Evolutionary conservation across 1,140 invertebrate genomes (phyloP).

Genomic region (Zaprionus inermis): DNA sequence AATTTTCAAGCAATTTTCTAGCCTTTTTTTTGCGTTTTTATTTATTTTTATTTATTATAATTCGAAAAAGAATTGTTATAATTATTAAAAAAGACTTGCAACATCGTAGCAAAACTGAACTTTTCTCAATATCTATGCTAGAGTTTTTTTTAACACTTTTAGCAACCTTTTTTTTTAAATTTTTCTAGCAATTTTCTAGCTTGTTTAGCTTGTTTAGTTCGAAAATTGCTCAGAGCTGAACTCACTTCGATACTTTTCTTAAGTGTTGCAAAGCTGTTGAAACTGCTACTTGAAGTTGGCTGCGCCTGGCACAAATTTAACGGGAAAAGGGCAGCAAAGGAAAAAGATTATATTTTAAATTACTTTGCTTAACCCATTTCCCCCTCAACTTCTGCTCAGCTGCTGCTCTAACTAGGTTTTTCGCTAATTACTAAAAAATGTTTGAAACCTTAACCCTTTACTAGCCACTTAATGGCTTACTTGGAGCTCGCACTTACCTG

Average conservation of each 20-base stretch:
- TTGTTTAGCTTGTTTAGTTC: too few species aligned
- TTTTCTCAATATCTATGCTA: too few species aligned
- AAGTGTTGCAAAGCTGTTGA: not conserved
- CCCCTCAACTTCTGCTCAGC: not conserved
- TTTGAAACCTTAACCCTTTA: not conserved
- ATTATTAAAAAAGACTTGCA: too few species aligned
- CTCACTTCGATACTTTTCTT: not conserved
- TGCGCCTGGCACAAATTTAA: not conserved
- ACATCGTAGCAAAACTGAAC: too few species aligned
- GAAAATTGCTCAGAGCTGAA: too few species aligned
- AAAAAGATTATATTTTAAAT: not conserved
- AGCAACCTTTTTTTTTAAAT: too few species aligned
- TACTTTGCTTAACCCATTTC: not conserved
- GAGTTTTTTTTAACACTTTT: too few species aligned
- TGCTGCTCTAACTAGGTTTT: not conserved
- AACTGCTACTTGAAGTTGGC: not conserved
- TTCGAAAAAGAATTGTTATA: too few species aligned
- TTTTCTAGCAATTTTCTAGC: too few species aligned
- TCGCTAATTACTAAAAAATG: not conserved
- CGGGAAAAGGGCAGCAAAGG: fast-evolving
- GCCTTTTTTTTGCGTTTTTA: too few species aligned
- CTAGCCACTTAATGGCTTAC: not conserved
- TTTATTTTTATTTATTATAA: too few species aligned
- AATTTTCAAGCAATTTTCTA: too few species aligned
- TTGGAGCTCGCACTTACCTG: not conserved